phyloP scores from a whole-genome alignment of 2,113 vertebrate genomes.

The Tinamus guttatus region DNA sequence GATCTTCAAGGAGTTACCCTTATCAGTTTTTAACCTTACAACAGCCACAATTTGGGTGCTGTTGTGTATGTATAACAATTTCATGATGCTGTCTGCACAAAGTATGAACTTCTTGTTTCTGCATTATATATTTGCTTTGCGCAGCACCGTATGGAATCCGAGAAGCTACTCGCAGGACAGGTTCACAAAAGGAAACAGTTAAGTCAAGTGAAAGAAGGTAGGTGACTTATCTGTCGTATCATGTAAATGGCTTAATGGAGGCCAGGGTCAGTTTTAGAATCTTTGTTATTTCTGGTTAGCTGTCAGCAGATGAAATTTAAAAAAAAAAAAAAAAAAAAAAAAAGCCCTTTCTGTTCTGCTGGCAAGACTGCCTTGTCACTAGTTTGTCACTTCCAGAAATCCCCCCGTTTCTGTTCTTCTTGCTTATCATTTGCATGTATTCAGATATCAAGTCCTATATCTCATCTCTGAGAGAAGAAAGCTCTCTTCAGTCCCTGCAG shows the following conservation, averaged over 20 bases:
- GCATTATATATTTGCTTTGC: not conserved
- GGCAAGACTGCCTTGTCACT: not conserved
- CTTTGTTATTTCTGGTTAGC: not conserved
- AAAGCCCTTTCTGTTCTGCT: not conserved
- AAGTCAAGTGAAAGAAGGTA: constrained; percentile 87
- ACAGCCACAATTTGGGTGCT: not conserved
- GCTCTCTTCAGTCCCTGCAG: not conserved
- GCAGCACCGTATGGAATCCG: constrained; percentile 96
- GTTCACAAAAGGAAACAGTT: constrained; percentile 87
- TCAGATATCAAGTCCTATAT: not conserved
- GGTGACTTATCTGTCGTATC: constrained; percentile 17
- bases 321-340: not conserved
- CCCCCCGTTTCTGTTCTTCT: not conserved
- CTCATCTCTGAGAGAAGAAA: not conserved
- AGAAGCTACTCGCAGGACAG: constrained; percentile 93
- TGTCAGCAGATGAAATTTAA: not conserved
- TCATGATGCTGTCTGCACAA: not conserved
- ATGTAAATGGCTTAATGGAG: not conserved
- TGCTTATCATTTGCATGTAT: not conserved
- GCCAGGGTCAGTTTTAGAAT: not conserved
- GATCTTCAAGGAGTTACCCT: not conserved
- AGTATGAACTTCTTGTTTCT: not conserved
- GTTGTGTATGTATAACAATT: not conserved
- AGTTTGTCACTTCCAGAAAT: not conserved
- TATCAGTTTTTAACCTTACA: not conserved